Evolutionary conservation across 2,797 vertebrate genomes (phyloP).

Genomic region (Cossypha heuglini): DNA sequence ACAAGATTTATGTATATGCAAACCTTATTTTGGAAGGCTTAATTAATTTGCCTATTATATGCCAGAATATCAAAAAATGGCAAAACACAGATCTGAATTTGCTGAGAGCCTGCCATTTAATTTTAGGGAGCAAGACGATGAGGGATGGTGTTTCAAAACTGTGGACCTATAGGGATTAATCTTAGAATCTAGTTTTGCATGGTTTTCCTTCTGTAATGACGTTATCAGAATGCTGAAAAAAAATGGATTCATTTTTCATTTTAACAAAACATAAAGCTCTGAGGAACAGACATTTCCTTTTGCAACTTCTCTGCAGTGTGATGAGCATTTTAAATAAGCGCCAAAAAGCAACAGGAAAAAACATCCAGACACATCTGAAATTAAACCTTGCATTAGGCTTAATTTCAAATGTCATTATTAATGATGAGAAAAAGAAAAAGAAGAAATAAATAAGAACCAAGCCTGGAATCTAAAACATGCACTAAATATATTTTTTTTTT

Average conservation of each 20-base stretch:
- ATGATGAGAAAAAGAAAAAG: neutral
- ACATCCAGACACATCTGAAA: neutral
- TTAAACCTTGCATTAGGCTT: neutral
- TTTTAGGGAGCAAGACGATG: neutral
- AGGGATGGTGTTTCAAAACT: neutral
- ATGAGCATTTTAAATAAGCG: neutral
- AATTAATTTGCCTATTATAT: neutral
- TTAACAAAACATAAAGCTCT: neutral
- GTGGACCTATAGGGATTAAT: neutral
- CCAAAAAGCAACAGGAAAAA: neutral
- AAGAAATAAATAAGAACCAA: neutral
- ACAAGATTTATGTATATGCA: neutral
- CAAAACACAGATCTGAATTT: neutral
- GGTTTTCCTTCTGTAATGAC: neutral
- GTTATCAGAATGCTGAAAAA: neutral
- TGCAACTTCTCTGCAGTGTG: neutral
- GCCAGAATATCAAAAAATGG: neutral
- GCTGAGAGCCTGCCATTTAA: neutral
- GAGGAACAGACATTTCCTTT: neutral
- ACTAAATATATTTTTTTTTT: neutral
- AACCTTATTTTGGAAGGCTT: neutral
- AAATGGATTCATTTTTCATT: neutral
- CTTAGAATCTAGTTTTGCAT: neutral
- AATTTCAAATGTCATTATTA: neutral
- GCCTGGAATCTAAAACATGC: neutral